phyloP scores from a whole-genome alignment of 2,888 invertebrate species.

The Timema podura region DNA sequence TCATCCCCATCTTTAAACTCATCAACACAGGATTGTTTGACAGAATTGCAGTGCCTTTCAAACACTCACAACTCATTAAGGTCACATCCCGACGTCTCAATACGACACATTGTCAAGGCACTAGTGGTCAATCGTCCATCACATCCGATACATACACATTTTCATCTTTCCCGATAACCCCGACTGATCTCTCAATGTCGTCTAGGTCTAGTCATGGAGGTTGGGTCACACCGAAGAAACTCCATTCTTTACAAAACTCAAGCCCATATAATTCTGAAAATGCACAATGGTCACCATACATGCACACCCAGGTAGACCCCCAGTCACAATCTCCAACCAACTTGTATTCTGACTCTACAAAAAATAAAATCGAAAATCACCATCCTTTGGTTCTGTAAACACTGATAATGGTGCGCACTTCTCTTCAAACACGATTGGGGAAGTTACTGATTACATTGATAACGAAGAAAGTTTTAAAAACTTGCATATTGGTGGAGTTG shows the following conservation, averaged over 20 bases:
- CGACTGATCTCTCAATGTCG: conserved; percentile 20
- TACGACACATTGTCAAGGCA: neutral
- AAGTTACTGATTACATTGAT: conserved; percentile 73
- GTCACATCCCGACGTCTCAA: too few relatives aligned
- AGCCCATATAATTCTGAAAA: conserved; percentile 31
- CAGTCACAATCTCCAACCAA: conserved; percentile 59
- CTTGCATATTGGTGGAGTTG: conserved; percentile 89
- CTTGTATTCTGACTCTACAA: too few relatives aligned
- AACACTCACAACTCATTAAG: neutral
- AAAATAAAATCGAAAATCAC: conserved; percentile 46
- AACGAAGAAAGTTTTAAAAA: conserved; percentile 87
- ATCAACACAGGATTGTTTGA: neutral
- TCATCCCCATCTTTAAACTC: neutral
- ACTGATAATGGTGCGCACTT: neutral
- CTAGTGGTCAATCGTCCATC: conserved; percentile 2
- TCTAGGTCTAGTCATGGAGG: conserved; percentile 24
- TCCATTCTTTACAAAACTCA: conserved; percentile 23
- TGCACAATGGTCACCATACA: conserved; percentile 30
- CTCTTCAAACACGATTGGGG: conserved; percentile 66
- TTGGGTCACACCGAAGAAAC: conserved; percentile 22
- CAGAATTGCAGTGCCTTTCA: too few relatives aligned
- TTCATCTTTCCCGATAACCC: conserved; percentile 18
- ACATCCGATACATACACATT: conserved; percentile 23
- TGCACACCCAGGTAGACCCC: conserved; percentile 52
- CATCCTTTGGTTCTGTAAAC: conserved; percentile 35